Base-by-base conservation (phyloP, 35 echinoderm and acorn worm genomes). In the Patiria miniata region DNA sequence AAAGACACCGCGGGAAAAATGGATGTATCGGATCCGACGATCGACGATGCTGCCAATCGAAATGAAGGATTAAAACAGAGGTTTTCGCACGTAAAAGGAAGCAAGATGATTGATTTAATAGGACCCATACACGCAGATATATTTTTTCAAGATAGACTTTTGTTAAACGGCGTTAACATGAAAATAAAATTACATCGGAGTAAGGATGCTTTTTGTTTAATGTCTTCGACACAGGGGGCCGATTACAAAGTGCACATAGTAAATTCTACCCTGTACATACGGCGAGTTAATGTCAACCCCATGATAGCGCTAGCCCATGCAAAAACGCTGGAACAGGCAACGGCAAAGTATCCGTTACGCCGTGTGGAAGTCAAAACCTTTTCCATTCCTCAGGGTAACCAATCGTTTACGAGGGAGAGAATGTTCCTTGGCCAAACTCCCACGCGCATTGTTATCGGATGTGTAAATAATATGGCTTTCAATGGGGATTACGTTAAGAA, bases 61-160 rank as follows among this genome's bases (percentile, higher is more conserved):
- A 83, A 83, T 19, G 16, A 83, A 15, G 81, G 81, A 16, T 57
- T 83, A 57, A 21, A 55, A 16, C 42, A 39, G 37, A 39, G 73
- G 53, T 77, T 79, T 36, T 21, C 34, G 1, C 80, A 61, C 23
- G 32, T 77, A 3, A 59, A 59, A 12, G 19, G 21, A 26, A 91
- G 83, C 56, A 28, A 42, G 4, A 33, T 57, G 30, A 21, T 86
- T 0, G 90, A 91, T 51, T 78, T 86, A 60, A 68, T 89, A n/a
- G 92, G 92, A 12, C 82, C 83, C 44, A 50, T 94, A 33, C 83
- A 94, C 61, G 69, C 51, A 42, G 92, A 94, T 29, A 94, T 94
- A 55, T 86, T 93, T 56, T 83, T 83, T 57, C 91, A 93, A 84
- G 86, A 93, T 52, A 65, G 81, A n/a, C 36, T 84, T 61, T 55